Base-by-base conservation (phyloP, 2,888 invertebrate species). In the Sclerodermus sp. region DNA sequence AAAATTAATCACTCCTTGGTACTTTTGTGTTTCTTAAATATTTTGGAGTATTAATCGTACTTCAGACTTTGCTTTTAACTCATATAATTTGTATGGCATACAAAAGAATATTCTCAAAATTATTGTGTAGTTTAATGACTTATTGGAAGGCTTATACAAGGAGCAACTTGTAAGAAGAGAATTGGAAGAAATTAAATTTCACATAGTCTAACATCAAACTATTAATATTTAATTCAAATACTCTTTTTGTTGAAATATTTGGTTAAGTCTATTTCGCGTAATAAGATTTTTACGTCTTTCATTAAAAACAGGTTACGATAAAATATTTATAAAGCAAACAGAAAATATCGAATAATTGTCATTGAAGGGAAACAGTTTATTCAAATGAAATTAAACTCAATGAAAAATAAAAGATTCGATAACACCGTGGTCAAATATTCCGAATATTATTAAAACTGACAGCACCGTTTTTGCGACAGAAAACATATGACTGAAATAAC, bases 401-500 rank as follows among this genome's bases (percentile, higher is more conserved):
- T 23, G 8, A 34, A 34, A 12, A 34, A 8, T 34, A 4, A 13
- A 34, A 12, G 4, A 4, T 34, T 34, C 4, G 13, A 34, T 12
- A 34, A 34, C 10, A 12, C 10, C 12, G 34, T 34, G 34, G 10
- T 34, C 6, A 34, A 12, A 34, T 34, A 34, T 36, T 32, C 14
- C 39, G 32, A 49, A 48, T 43, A 42, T 51, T 48, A 54, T 45
- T 41, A 34, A 53, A 53, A 48, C 48, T 55, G 61, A 62, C 61
- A 64, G 58, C 39, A 49, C 42, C 39, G 5, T 43, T 18, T 12
- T 9, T 23, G 42, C 47, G 52, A 54, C 45, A 41, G 41, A 50
- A 64, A 64, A 64, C 64, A 64, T 64, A 58, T 58, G 62, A 63
- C 63, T 60, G 38, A 16, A 38, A 38, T 16, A 16, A 38, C 38